Base-by-base conservation (phyloP, 2,888 invertebrate genomes). In the Phorcus lineatus region DNA sequence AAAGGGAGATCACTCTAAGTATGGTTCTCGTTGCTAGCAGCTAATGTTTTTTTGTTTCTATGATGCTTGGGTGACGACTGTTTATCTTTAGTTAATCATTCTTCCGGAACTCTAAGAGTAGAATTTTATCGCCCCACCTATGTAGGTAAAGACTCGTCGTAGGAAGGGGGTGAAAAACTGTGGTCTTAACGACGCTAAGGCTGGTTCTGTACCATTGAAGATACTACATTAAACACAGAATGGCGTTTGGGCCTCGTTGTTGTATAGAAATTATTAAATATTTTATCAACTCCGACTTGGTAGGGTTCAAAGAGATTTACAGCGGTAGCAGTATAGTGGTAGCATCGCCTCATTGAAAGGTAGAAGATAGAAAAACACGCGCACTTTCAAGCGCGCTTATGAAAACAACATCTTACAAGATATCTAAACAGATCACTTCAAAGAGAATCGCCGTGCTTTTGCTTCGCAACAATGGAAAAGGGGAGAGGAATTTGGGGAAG, bases 351-450 rank as follows among this genome's bases (percentile, higher is more conserved):
- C 70, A 70, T 70, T 70, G 31, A 70, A n/a, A 70, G 40, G n/a
- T 19, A 19, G 1, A 16, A 2, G 70, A 40, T 70, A 36, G 19
- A 19, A 70, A 70, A 70, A 40, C 70, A 70, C 31, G 16, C 31
- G 36, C 11, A 31, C 70, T 70, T n/a, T 70, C 31, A 70, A 36
- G 19, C 70, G 70, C 36, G 36, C 31, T 70, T 70, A 81, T 62
- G 28, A 79, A 74, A 74, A 79, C 55, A 74, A 16, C 24, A 52
- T 53, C 76, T 76, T 76, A 76, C 76, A 55, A 55, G 55, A 76
- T 55, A 31, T 54, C 54, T 55, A 76, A 76, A 76, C 76, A 76
- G 54, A 76, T 76, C 76, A 28, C 31, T 24, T 76, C 55, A 76
- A 76, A 55, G 70, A 11, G 70, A 70, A 70, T 16, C 36, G 70